phyloP scores from a whole-genome alignment of 2,797 vertebrate genomes.

The Gambelia wislizenii region DNA sequence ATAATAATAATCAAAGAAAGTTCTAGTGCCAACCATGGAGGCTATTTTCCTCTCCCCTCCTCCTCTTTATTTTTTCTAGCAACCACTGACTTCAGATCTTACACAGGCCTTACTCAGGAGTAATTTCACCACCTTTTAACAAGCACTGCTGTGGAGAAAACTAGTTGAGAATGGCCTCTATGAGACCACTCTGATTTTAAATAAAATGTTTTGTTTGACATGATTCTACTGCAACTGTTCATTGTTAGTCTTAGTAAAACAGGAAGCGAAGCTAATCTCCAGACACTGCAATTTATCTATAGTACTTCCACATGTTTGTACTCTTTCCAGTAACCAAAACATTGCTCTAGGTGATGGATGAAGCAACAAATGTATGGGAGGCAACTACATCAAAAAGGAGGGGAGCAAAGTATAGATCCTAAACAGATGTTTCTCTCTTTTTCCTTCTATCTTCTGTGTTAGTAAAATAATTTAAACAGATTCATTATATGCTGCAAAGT shows the following conservation, averaged over 20 bases:
- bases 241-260: conserved; percentile 41
- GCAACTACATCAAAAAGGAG: background rate
- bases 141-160: background rate
- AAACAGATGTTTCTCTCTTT: conserved; percentile 63
- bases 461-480: conserved; percentile 71
- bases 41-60: background rate
- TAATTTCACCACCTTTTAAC: background rate
- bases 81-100: background rate
- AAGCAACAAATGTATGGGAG: conserved; percentile 54
- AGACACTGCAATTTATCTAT: conserved; percentile 35
- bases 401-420: conserved; percentile 36
- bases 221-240: conserved; percentile 27
- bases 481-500: conserved; percentile 64
- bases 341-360: conserved; percentile 39
- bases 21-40: background rate
- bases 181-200: conserved; percentile 26
- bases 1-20: background rate
- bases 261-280: conserved; percentile 57
- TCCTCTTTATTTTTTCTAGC: background rate
- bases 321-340: conserved; percentile 61
- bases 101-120: background rate
- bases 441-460: conserved; percentile 41
- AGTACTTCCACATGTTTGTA: conserved; percentile 46
- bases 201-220: conserved; percentile 40
- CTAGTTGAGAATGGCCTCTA: background rate